Evolutionary conservation across 2,888 invertebrate genomes (phyloP), one percentile per base, ranked within the genome.

Genomic region (Chironomus riparius): DNA sequence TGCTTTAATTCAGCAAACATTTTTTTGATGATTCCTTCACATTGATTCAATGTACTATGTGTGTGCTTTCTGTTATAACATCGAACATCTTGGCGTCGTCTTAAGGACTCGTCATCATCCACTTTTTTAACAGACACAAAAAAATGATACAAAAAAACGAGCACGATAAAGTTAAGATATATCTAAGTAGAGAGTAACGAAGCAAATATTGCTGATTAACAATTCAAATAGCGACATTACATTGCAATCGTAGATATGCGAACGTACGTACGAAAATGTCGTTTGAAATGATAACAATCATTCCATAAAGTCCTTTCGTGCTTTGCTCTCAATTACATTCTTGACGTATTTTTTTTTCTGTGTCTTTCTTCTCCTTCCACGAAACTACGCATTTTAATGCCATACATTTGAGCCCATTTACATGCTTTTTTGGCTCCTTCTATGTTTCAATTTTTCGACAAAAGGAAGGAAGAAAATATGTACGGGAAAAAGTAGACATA

Each of bases 221-320:
- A 72, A 72, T 72, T 72, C 72, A 72, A 72, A 72, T 72, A 47
- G 72, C 72, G 72, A 72, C 7, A 72, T 72, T 72, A 72, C 72
- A 72, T 72, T 72, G 72, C 28, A 72, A 38, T 38, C 38, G 22
- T 50, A 56, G 56, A 70, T 70, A 70, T 70, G 70, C n/a, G 50
- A 48, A 22, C 15, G 56, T 18, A 65, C 65, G 24, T 24, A 65
- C 56, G 56, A 18, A 56, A 15, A 18, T 56, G 56, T 56, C 56
- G 7, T 56, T 56, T 56, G 65, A 61, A 56, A 61, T 38, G 72
- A 72, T 72, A 72, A 62, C 28, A 72, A 72, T 72, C 72, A 62
- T 56, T 61, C 50, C 72, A 72, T 72, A 72, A 72, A 72, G 72
- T 72, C 61, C 38, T 61, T 56, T 56, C 18, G 7, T 56, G 15